These are phyloP conservation scores for Setophaga kirtlandii DNA, from an alignment of 2,113 vertebrate genomes.

Conservation along the genomic window DNA sequence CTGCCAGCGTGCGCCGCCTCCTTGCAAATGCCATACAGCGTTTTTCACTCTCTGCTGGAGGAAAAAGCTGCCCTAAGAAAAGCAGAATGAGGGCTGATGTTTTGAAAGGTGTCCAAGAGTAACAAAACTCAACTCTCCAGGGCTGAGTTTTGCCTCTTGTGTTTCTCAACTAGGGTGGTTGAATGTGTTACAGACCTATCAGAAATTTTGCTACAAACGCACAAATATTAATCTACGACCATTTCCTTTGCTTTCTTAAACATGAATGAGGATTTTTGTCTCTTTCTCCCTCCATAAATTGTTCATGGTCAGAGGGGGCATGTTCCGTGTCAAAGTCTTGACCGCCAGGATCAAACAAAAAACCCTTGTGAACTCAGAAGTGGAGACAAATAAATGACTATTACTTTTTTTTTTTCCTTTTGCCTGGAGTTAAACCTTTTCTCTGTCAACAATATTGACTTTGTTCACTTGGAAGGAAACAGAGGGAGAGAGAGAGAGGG, in stretches of 20 bases:
- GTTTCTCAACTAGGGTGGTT: slow-evolving; percentile 70
- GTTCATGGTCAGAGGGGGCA: slow-evolving; percentile 86
- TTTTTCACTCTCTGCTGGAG: slow-evolving; percentile 64
- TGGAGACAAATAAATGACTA: slow-evolving; percentile 83
- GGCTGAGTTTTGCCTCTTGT: slow-evolving; percentile 68
- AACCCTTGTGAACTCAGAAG: slow-evolving; percentile 78
- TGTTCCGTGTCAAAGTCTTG: slow-evolving; percentile 84
- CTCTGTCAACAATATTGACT: slow-evolving; percentile 85
- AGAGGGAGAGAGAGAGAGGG: slow-evolving; percentile 59
- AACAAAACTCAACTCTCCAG: slow-evolving; percentile 74
- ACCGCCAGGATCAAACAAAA: slow-evolving; percentile 82
- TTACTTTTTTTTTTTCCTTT: slow-evolving; percentile 65
- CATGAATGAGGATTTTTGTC: slow-evolving; percentile 84
- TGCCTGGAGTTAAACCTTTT: slow-evolving; percentile 78
- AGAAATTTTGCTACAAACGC: slow-evolving; percentile 68
- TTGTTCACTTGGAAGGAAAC: slow-evolving; percentile 83
- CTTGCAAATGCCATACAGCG: slow-evolving; percentile 50
- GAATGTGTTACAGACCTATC: slow-evolving; percentile 72
- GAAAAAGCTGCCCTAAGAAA: slow-evolving; percentile 63
- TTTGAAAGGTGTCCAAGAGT: slow-evolving; percentile 80
- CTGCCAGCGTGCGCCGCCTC: neutral
- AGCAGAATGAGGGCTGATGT: slow-evolving; percentile 65
- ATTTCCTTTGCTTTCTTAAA: slow-evolving; percentile 77
- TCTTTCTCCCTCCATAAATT: slow-evolving; percentile 80
- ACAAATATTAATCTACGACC: slow-evolving; percentile 75